phyloP scores from a whole-genome alignment of 2,113 vertebrate genomes.

The Spermophilus dauricus region DNA sequence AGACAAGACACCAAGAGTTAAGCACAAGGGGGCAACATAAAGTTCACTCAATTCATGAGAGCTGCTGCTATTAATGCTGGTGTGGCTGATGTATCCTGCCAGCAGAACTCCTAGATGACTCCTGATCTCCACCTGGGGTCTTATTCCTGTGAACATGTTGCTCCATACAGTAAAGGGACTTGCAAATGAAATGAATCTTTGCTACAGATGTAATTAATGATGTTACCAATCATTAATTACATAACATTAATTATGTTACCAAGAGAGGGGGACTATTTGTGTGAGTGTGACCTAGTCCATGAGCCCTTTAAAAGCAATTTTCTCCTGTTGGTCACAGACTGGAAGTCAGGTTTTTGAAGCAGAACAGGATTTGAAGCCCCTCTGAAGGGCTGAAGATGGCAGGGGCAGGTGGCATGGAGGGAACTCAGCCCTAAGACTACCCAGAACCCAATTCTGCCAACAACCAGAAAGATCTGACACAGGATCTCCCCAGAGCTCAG shows the following conservation, averaged over 20 bases:
- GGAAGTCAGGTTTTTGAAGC: not conserved
- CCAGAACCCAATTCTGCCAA: not conserved
- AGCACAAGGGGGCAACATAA: not conserved
- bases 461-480: not conserved
- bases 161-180: not conserved
- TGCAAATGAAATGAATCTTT: not conserved
- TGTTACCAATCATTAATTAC: not conserved
- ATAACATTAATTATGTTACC: not conserved
- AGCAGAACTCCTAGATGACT: not conserved
- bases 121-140: no score
- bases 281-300: not conserved
- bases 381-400: not conserved
- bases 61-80: no score
- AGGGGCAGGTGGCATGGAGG: not conserved
- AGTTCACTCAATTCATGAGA: not conserved
- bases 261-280: not conserved
- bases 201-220: not conserved
- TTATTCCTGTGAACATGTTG: not conserved
- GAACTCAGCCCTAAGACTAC: not conserved
- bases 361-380: not conserved
- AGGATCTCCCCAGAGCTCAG: not conserved
- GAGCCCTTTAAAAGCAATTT: not conserved
- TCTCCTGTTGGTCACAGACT: not conserved
- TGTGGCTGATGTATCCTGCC: no score
- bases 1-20: not conserved